Evolutionary conservation across 2,888 invertebrate species (phyloP).

Genomic region (Phasia obesa): DNA sequence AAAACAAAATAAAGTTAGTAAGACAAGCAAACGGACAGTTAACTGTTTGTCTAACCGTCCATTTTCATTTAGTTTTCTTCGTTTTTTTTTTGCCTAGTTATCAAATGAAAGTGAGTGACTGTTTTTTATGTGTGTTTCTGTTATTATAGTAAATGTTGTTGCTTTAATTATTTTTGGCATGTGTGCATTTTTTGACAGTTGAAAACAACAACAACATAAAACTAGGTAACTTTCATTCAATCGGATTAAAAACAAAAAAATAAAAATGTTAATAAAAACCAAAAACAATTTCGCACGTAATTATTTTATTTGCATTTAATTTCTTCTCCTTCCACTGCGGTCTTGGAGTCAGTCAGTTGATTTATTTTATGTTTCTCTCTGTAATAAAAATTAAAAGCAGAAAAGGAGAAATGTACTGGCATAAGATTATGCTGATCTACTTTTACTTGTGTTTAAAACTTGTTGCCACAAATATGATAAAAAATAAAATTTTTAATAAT

Average conservation of each 20-base stretch:
- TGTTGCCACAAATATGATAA: constrained; percentile 15
- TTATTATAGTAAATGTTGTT: constrained; percentile 18
- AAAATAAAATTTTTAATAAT: too few species aligned
- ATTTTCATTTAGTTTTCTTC: constrained; percentile 32
- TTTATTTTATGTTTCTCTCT: constrained; percentile 22
- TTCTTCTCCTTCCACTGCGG: constrained; percentile 42
- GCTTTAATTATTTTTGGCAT: constrained; percentile 41
- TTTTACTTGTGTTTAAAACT: constrained; percentile 57
- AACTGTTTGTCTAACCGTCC: constrained; percentile 28
- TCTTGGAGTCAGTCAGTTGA: constrained; percentile 32
- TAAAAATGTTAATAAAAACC: constrained; percentile 13
- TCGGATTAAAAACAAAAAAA: constrained; percentile 28
- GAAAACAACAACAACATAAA: constrained; percentile 35
- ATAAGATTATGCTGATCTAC: constrained; percentile 47
- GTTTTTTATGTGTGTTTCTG: background rate
- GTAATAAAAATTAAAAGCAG: constrained; percentile 26
- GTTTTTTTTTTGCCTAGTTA: constrained; percentile 34
- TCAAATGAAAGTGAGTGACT: constrained; percentile 64
- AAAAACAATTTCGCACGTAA: constrained; percentile 67
- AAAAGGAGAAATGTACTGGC: constrained; percentile 50
- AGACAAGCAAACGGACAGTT: constrained; percentile 17
- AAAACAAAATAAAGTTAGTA: constrained; percentile 44
- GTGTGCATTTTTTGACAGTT: constrained; percentile 66
- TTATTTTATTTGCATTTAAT: constrained; percentile 68
- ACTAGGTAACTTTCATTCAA: constrained; percentile 66